Percentiles rank a stretch among this genome's conserved stretches.
Evolutionary conservation across 2,888 invertebrate species (phyloP).

Genomic region (Ennomos quercinarius): DNA sequence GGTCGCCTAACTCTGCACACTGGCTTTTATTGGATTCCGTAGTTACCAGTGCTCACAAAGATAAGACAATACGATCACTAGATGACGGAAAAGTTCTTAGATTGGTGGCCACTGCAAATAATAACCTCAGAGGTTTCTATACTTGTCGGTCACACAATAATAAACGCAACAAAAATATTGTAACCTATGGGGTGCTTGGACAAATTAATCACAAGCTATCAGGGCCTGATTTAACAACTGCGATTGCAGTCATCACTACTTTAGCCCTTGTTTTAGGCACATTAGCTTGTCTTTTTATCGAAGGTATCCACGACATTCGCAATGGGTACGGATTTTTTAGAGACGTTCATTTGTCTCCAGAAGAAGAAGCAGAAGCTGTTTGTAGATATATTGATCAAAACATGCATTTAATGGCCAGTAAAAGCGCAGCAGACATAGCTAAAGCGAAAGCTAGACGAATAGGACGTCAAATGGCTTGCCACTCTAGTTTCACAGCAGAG

Average conservation of each 20-base stretch:
- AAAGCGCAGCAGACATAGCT: slow-evolving; percentile 59
- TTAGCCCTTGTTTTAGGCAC: slow-evolving; percentile 63
- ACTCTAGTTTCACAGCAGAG: slow-evolving; percentile 60
- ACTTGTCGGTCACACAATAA: slow-evolving; percentile 69
- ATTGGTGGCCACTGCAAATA: slow-evolving; percentile 61
- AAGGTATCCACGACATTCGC: slow-evolving; percentile 70
- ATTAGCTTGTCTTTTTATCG: slow-evolving; percentile 65
- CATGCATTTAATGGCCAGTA: slow-evolving; percentile 57
- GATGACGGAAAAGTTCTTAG: slow-evolving; percentile 70
- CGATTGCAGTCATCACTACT: slow-evolving; percentile 66
- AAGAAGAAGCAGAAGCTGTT: slow-evolving; percentile 71
- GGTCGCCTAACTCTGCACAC: slow-evolving; percentile 56
- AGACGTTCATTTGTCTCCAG: slow-evolving; percentile 67
- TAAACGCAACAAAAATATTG: slow-evolving; percentile 63
- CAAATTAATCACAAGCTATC: slow-evolving; percentile 59
- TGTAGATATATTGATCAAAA: slow-evolving; percentile 72
- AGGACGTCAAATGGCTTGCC: slow-evolving; percentile 55
- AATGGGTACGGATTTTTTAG: slow-evolving; percentile 75
- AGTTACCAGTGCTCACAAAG: slow-evolving; percentile 46
- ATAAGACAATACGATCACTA: slow-evolving; percentile 56
- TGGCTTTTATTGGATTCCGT: slow-evolving; percentile 71
- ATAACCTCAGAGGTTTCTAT: slow-evolving; percentile 72
- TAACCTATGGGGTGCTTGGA: slow-evolving; percentile 76
- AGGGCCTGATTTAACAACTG: slow-evolving; percentile 64
- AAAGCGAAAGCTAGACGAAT: slow-evolving; percentile 65